Percentiles rank a stretch among this genome's conserved stretches.
Evolutionary conservation across 2,797 vertebrate genomes (phyloP).

Genomic region (Lerista edwardsae): DNA sequence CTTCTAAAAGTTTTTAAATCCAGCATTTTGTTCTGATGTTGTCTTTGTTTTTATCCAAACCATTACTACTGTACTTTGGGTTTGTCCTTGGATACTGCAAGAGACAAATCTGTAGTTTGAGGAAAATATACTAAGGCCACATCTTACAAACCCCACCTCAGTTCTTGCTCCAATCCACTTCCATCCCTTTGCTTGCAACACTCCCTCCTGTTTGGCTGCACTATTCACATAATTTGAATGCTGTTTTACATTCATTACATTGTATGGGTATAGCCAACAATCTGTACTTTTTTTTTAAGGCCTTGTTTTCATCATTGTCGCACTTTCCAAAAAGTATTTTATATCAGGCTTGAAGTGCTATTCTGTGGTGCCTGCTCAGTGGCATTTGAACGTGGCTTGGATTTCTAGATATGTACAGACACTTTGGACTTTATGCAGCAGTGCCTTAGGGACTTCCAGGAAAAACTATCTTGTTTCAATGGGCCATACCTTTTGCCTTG

Average conservation of each 20-base stretch:
- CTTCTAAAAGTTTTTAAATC: neutral
- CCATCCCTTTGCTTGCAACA: neutral
- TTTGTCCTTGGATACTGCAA: neutral
- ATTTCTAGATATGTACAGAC: neutral
- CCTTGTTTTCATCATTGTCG: too few relatives aligned
- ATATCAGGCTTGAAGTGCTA: too few relatives aligned
- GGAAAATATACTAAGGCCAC: neutral
- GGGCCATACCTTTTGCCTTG: neutral
- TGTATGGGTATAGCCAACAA: too few relatives aligned
- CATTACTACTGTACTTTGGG: neutral
- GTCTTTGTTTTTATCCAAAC: neutral
- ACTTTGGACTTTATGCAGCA: neutral
- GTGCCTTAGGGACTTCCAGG: neutral
- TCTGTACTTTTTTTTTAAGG: too few relatives aligned
- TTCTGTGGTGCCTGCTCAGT: neutral
- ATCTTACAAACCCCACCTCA: neutral
- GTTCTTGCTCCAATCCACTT: neutral
- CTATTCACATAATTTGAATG: neutral
- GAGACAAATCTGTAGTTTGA: neutral
- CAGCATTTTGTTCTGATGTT: neutral
- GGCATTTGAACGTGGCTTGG: neutral
- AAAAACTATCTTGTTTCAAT: neutral
- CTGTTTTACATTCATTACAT: too few relatives aligned
- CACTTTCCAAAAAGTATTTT: neutral
- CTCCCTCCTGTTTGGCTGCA: neutral